A percentile compares a stretch with the other conserved stretches of the same genome.
Evolutionary conservation across 2,888 invertebrate species (phyloP).

Genomic region (Calameuta filiformis): DNA sequence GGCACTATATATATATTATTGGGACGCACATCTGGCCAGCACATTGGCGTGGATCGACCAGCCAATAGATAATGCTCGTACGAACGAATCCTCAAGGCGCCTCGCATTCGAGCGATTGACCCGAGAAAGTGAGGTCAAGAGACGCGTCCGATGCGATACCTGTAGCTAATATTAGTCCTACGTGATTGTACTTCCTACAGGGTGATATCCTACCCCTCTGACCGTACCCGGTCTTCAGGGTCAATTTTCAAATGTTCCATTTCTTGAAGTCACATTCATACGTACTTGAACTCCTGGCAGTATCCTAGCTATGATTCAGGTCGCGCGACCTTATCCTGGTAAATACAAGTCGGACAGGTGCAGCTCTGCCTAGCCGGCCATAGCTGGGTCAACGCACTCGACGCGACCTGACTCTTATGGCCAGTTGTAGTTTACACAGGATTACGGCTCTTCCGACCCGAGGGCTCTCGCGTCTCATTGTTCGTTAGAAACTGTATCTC

Average conservation of each 20-base stretch:
- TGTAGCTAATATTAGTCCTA: neutral
- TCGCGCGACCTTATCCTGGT: conserved; percentile 49
- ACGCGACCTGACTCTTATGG: conserved; percentile 28
- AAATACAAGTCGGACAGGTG: conserved; percentile 48
- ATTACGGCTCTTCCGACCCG: neutral
- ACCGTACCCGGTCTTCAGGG: neutral
- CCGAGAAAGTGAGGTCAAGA: conserved; percentile 54
- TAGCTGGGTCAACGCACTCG: conserved; percentile 61
- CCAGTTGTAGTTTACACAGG: neutral
- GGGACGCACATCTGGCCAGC: neutral
- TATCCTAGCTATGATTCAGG: conserved; percentile 36
- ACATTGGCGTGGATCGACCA: neutral
- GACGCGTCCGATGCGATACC: conserved; percentile 5
- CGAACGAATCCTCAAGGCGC: conserved; percentile 26
- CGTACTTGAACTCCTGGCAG: neutral
- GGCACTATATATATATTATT: neutral
- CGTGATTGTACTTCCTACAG: neutral
- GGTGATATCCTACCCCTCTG: neutral
- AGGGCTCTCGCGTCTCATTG: neutral
- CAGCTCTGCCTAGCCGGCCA: conserved; percentile 54
- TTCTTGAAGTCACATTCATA: neutral
- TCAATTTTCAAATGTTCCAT: neutral
- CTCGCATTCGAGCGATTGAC: conserved; percentile 41
- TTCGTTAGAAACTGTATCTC: neutral
- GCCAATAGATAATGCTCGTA: neutral